Conservation (phyloP, 2,113 vertebrate genomes). For the Leptosomus discolor region DNA sequence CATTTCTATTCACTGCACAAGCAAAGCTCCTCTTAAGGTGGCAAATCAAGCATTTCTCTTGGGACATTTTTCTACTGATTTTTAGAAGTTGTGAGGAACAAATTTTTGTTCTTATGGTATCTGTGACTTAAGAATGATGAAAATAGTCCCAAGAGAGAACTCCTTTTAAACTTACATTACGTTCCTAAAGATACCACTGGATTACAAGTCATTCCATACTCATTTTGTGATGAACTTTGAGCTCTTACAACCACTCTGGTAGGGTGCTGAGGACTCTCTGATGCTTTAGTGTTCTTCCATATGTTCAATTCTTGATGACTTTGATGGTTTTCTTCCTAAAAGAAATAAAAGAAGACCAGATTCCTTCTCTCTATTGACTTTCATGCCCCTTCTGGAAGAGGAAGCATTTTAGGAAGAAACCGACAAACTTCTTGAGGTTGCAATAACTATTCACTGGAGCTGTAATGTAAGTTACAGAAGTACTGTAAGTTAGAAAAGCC, state of each 20-base stretch:
- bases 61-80: accelerated
- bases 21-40: accelerated
- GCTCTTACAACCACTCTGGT: background rate
- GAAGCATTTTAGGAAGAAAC: background rate
- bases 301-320: background rate
- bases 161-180: background rate
- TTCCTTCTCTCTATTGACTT: background rate
- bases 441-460: background rate
- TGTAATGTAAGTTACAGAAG: background rate
- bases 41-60: background rate
- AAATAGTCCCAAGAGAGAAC: background rate
- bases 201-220: background rate
- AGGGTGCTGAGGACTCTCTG: background rate
- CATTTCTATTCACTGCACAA: background rate
- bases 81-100: background rate
- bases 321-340: background rate
- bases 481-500: background rate
- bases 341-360: background rate
- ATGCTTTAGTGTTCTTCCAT: background rate
- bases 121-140: background rate
- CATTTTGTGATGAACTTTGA: background rate
- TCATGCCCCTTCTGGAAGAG: background rate
- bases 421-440: background rate
- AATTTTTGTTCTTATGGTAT: background rate
- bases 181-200: background rate